These are phyloP conservation scores for Salminus brasiliensis DNA, from an alignment of 2,113 vertebrate genomes.

Conservation along the genomic window DNA sequence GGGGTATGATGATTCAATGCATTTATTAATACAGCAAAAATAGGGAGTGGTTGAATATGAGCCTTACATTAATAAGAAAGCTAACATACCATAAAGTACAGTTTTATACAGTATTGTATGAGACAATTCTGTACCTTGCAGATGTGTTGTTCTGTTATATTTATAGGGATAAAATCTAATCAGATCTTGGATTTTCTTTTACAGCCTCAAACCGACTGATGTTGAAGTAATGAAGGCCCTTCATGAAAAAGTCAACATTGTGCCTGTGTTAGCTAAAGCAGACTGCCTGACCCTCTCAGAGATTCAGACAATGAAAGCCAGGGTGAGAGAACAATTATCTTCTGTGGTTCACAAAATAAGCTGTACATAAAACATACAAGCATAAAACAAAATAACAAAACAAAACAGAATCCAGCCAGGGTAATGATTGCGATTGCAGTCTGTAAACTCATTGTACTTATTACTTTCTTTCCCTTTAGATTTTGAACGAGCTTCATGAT, in stretches of 20 bases:
- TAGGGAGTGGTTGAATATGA: no score
- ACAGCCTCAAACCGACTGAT: conserved; percentile 76
- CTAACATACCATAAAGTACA: no score
- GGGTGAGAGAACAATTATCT: conserved; percentile 53
- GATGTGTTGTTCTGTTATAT: no score
- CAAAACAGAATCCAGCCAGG: neutral
- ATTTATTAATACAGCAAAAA: no score
- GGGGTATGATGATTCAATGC: no score
- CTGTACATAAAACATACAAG: neutral
- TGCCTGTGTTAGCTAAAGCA: conserved; percentile 79
- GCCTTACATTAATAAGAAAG: no score
- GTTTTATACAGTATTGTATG: no score
- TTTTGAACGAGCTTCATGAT: conserved; percentile 68
- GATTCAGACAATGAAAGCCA: conserved; percentile 65
- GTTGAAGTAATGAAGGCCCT: conserved; percentile 75
- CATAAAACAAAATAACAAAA: neutral
- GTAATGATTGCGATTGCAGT: neutral
- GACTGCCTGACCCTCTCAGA: conserved; percentile 74
- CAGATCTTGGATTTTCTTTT: neutral
- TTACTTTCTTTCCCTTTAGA: conserved; percentile 53
- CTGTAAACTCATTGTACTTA: neutral
- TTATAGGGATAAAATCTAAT: neutral
- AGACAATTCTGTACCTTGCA: no score
- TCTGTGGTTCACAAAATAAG: neutral
- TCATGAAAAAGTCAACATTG: conserved; percentile 77